phyloP scores from a whole-genome alignment of 1,140 invertebrate species.

The Euschistus heros region DNA sequence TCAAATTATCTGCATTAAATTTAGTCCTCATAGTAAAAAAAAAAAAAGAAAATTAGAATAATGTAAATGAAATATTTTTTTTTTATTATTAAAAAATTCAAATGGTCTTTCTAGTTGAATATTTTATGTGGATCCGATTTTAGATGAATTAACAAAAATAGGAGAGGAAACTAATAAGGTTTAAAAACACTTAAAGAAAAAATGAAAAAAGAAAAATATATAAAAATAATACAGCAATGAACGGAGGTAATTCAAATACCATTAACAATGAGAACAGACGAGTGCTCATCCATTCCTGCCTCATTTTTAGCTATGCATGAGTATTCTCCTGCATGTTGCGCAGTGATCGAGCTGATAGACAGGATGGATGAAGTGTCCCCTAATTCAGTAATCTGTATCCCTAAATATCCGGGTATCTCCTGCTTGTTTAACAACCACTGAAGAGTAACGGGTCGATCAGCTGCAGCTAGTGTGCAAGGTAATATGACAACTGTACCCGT shows the following conservation, averaged over 20 bases:
- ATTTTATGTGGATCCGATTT: no score
- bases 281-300: conserved; percentile 31
- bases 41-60: no score
- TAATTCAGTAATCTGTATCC: conserved; percentile 37
- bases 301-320: conserved; percentile 56
- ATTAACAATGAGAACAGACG: conserved; percentile 15
- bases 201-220: not conserved
- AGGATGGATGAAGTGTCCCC: conserved; percentile 35
- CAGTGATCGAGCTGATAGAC: conserved; percentile 38
- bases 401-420: conserved; percentile 42
- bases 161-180: not conserved
- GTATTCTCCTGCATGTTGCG: conserved; percentile 59
- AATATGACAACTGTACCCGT: conserved; percentile 65
- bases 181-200: not conserved
- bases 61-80: no score
- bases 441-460: conserved; percentile 63
- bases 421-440: conserved; percentile 57
- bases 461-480: conserved; percentile 63
- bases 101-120: no score
- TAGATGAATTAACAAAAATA: no score
- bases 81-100: no score
- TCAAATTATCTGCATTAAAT: not conserved
- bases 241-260: conserved; percentile 13
- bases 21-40: not conserved
- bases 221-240: not conserved